A percentile compares a stretch with the other conserved stretches of the same genome.
Evolutionary conservation across 2,888 invertebrate species (phyloP).

Genomic region (Omphaloscelis lunosa): DNA sequence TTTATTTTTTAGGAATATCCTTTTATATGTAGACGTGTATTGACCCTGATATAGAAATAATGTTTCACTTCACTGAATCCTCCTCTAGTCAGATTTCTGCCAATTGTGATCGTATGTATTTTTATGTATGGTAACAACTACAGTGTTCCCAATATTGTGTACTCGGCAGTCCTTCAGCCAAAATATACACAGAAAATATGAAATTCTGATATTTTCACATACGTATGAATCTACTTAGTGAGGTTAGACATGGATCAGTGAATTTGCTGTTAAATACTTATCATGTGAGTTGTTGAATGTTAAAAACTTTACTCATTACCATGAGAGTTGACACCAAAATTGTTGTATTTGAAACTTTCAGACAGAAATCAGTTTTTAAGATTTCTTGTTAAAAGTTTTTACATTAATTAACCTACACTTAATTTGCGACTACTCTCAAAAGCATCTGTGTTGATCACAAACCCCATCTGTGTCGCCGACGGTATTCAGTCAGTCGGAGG

Average conservation of each 20-base stretch:
- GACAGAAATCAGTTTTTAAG: not conserved
- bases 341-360: not conserved
- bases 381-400: not conserved
- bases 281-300: not conserved
- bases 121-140: slow-evolving; percentile 56
- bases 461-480: slow-evolving; percentile 38
- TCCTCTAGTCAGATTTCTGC: slow-evolving; percentile 57
- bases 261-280: not conserved
- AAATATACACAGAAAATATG: slow-evolving; percentile 39
- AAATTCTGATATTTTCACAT: slow-evolving; percentile 12
- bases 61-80: slow-evolving; percentile 55
- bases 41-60: slow-evolving; percentile 36
- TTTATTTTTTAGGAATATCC: slow-evolving; percentile 13
- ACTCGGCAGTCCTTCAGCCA: slow-evolving; percentile 42
- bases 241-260: slow-evolving; percentile 13
- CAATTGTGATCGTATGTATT: slow-evolving; percentile 57
- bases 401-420: not conserved
- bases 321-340: not conserved
- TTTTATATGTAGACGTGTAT: not conserved
- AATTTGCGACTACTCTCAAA: slow-evolving; percentile 9
- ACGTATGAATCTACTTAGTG: not conserved
- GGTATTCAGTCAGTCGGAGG: slow-evolving; percentile 12
- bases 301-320: not conserved
- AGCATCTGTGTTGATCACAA: slow-evolving; percentile 16
- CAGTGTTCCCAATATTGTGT: slow-evolving; percentile 40